Evolutionary conservation across 2,113 vertebrate genomes (phyloP), one percentile per base, ranked within the genome.

Genomic region (Misgurnus anguillicaudatus): DNA sequence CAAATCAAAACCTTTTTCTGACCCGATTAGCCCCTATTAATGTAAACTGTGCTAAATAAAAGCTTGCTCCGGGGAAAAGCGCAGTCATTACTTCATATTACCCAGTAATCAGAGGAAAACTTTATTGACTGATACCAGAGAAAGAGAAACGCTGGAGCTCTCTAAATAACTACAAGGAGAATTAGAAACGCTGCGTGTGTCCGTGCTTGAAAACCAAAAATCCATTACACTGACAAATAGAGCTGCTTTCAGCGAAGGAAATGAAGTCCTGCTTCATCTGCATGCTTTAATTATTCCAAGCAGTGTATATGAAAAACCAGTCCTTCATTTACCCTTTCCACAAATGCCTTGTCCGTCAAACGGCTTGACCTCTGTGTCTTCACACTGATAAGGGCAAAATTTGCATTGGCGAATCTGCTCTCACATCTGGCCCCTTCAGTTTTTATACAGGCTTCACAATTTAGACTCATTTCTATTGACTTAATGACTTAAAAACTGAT

Each of bases 361-460:
- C 45, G 58, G 14, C 62, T 69, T 75, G 80, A 75, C 80, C 80
- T 38, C 48, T 3, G 68, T 53, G 55, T 77, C 51, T 65, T 79
- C 11, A 24, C 13, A n/a, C n/a, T 70, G 79, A 80, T 80, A 61
- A 82, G 74, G 55, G 72, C 41, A 79, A 83, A 77, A 80, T 82
- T 69, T 73, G 80, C 79, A 68, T 68, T 21, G 69, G 57, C 19
- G 42, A 47, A 58, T 61, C 65, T 62, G 6, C 31, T 65, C 8
- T 74, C 75, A 19, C 39, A 53, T 72, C 62, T 51, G 41, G 62
- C 80, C 62, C 71, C 31, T 17, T 57, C 62, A 57, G 36, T 11
- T n/a, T 51, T 58, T 0, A 9, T 10, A 63, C 4, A 62, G 53
- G 51, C 65, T 19, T n/a, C 57, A 17, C 7, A 0, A 19, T 13